A percentile compares a stretch with the other conserved stretches of the same genome.
These are phyloP conservation scores for Tetrax tetrax DNA, from an alignment of 2,113 vertebrate species.

Conservation along the genomic window DNA sequence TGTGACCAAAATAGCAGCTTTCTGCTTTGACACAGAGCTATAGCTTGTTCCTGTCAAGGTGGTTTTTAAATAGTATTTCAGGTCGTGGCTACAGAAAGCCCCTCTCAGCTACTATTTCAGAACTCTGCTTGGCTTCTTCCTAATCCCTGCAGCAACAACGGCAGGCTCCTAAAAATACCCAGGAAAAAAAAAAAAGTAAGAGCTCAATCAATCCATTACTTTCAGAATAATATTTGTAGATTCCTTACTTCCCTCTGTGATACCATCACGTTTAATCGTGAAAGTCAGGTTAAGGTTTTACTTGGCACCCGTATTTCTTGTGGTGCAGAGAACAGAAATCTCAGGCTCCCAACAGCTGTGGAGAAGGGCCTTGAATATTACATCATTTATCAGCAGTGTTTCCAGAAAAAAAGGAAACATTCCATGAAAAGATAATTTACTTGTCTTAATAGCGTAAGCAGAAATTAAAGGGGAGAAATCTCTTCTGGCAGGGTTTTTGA, in stretches of 20 bases:
- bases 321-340: conserved; percentile 34
- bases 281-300: conserved; percentile 51
- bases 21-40: not conserved
- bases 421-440: conserved; percentile 73
- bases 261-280: conserved; percentile 44
- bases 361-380: conserved; percentile 36
- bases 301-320: conserved; percentile 32
- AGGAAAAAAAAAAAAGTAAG: not conserved
- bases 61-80: not conserved
- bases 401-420: conserved; percentile 62
- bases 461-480: conserved; percentile 64
- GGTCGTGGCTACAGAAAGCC: not conserved
- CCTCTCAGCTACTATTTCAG: conserved; percentile 2
- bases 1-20: conserved; percentile 32
- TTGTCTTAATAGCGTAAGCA: conserved; percentile 65
- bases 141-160: conserved; percentile 8
- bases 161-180: conserved; percentile 9
- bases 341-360: conserved; percentile 5
- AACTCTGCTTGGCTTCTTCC: not conserved
- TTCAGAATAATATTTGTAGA: conserved; percentile 33
- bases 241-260: conserved; percentile 26
- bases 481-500: conserved; percentile 62
- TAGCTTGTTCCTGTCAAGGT: conserved; percentile 21
- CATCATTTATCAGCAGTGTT: conserved; percentile 42
- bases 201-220: conserved; percentile 3